A percentile compares a stretch with the other conserved stretches of the same genome.
phyloP scores from a whole-genome alignment of 2,888 invertebrate genomes.

The Cephus nigrinus region DNA sequence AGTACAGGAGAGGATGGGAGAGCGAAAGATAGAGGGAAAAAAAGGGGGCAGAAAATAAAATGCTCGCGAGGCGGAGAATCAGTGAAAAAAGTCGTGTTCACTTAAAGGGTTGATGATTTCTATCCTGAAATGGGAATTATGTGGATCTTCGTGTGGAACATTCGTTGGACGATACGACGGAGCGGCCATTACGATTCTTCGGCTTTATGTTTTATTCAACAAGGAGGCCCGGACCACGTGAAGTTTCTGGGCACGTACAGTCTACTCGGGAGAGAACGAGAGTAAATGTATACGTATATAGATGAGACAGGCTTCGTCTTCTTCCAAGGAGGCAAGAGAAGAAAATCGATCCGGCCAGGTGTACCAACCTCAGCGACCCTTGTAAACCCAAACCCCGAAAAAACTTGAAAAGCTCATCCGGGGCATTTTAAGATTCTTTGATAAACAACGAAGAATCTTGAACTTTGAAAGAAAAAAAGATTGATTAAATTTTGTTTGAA shows the following conservation, averaged over 20 bases:
- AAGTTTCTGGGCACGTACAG: neutral
- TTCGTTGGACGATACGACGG: neutral
- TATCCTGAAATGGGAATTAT: neutral
- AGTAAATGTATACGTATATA: neutral
- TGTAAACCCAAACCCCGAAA: neutral
- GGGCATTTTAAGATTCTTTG: neutral
- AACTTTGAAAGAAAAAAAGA: neutral
- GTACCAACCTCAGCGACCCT: neutral
- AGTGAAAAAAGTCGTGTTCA: neutral
- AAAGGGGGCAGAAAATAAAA: neutral
- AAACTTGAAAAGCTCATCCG: neutral
- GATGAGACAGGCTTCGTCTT: neutral
- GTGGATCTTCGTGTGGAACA: neutral
- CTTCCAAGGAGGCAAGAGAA: neutral
- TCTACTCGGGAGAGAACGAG: neutral
- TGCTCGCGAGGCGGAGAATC: neutral
- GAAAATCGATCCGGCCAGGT: neutral
- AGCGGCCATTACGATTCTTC: neutral
- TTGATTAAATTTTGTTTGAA: neutral
- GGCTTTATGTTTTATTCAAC: neutral
- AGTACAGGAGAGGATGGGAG: neutral
- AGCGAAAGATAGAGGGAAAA: neutral
- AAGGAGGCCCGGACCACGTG: neutral
- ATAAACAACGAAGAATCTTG: neutral
- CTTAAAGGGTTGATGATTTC: neutral